Evolutionary conservation across 2,113 vertebrate species (phyloP).

Genomic region (Cebus imitator): DNA sequence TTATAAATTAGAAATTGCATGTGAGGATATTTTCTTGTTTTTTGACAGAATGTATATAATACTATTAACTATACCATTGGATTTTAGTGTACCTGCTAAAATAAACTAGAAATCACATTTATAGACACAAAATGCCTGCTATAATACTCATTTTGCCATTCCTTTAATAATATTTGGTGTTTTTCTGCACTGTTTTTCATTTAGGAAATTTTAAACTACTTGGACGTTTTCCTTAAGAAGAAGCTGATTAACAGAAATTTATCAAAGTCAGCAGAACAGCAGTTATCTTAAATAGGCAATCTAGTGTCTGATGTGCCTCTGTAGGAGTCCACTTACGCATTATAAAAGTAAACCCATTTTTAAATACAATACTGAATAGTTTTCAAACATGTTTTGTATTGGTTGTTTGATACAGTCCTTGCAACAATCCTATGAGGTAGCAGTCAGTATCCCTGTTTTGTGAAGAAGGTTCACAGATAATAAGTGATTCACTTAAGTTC

Average conservation of each 20-base stretch:
- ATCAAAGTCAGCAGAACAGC: neutral
- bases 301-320: neutral
- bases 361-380: neutral
- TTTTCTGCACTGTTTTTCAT: slow-evolving; percentile 59
- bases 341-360: neutral
- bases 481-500: neutral
- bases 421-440: neutral
- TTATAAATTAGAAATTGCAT: slow-evolving; percentile 86
- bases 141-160: slow-evolving; percentile 74
- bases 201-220: slow-evolving; percentile 60
- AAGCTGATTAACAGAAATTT: neutral
- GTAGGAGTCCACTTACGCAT: neutral
- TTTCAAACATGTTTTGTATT: neutral
- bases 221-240: slow-evolving; percentile 30
- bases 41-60: slow-evolving; percentile 80
- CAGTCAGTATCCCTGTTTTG: neutral
- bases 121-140: slow-evolving; percentile 79
- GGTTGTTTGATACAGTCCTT: neutral
- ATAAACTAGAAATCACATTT: slow-evolving; percentile 82
- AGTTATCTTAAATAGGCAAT: neutral
- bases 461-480: neutral
- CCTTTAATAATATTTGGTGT: slow-evolving; percentile 62
- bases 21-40: slow-evolving; percentile 82
- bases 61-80: slow-evolving; percentile 81
- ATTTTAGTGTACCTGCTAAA: slow-evolving; percentile 82